Conservation (phyloP, 2,113 vertebrate species). For the Misgurnus anguillicaudatus region DNA sequence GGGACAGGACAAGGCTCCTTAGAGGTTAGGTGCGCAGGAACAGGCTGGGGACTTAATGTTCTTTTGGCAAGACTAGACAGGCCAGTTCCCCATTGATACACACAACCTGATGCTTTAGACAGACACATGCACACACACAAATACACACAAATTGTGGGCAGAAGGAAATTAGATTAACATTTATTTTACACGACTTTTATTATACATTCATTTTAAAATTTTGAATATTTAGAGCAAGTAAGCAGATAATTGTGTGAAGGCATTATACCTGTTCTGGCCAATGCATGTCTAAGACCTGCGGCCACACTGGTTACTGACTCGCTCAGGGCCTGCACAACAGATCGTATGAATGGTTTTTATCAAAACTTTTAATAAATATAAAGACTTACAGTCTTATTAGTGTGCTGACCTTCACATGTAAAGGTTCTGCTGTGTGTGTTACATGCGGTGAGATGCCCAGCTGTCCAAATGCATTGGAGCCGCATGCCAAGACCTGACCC, state of each 20-base stretch:
- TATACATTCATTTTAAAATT: too few relatives aligned
- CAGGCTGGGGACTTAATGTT: conserved; percentile 66
- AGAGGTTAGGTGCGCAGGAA: conserved; percentile 81
- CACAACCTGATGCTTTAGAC: conserved; percentile 73
- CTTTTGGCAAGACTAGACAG: conserved; percentile 79
- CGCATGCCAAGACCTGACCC: conserved; percentile 83
- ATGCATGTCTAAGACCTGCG: conserved; percentile 88
- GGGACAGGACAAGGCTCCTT: conserved; percentile 81
- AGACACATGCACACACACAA: background rate
- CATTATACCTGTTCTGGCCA: conserved; percentile 84
- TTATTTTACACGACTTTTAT: too few relatives aligned
- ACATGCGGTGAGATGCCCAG: conserved; percentile 77
- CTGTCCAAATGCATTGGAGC: conserved; percentile 90
- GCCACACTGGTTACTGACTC: conserved; percentile 78
- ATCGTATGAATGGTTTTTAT: background rate
- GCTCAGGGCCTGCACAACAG: conserved; percentile 72
- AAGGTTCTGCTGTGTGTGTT: conserved; percentile 68
- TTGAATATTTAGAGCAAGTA: conserved; percentile 1
- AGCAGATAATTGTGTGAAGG: too few relatives aligned
- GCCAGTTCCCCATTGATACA: conserved; percentile 93
- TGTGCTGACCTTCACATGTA: conserved; percentile 78
- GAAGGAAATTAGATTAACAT: background rate
- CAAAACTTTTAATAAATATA: background rate
- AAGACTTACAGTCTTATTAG: background rate
- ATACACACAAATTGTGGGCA: background rate